Evolutionary conservation across 2,113 vertebrate genomes (phyloP).

Genomic region (Scomber japonicus): DNA sequence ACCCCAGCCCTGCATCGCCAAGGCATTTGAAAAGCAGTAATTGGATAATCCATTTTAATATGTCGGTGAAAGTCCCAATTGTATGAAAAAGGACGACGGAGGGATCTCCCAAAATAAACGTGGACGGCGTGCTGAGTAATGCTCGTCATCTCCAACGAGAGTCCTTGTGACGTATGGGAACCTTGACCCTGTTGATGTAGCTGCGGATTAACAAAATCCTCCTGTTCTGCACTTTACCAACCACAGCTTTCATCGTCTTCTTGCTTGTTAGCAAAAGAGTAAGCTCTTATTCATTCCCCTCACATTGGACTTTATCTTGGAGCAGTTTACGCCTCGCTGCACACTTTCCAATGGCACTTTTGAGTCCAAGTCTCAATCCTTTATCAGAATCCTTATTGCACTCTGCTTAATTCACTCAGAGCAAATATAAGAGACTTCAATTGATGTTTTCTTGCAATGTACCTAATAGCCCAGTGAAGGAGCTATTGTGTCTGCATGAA

Average conservation of each 20-base stretch:
- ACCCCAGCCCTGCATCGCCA: slow-evolving; percentile 8
- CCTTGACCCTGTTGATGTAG: neutral
- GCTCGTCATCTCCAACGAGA: neutral
- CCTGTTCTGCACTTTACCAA: too few relatives aligned
- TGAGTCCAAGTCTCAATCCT: neutral
- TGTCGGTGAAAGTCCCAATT: slow-evolving; percentile 15
- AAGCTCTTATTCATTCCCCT: slow-evolving; percentile 25
- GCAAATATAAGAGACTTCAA: slow-evolving; percentile 36
- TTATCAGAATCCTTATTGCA: slow-evolving; percentile 10
- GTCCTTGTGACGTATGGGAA: neutral
- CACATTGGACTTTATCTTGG: slow-evolving; percentile 28
- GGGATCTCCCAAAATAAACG: neutral
- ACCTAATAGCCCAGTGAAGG: slow-evolving; percentile 19
- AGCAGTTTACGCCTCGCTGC: slow-evolving; percentile 27
- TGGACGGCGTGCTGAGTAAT: slow-evolving; percentile 10
- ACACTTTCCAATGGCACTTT: slow-evolving; percentile 16
- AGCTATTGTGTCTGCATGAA: slow-evolving; percentile 22
- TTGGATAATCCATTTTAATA: slow-evolving; percentile 60
- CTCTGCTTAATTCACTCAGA: slow-evolving; percentile 36
- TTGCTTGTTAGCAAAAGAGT: neutral
- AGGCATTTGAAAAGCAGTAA: slow-evolving; percentile 46
- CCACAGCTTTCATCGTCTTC: slow-evolving; percentile 5
- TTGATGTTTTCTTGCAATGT: slow-evolving; percentile 40
- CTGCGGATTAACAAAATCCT: neutral
- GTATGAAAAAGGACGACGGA: neutral